Percentiles rank a stretch among this genome's conserved stretches.
Evolutionary conservation across 2,888 invertebrate species (phyloP).

Genomic region (Norana najaformis): DNA sequence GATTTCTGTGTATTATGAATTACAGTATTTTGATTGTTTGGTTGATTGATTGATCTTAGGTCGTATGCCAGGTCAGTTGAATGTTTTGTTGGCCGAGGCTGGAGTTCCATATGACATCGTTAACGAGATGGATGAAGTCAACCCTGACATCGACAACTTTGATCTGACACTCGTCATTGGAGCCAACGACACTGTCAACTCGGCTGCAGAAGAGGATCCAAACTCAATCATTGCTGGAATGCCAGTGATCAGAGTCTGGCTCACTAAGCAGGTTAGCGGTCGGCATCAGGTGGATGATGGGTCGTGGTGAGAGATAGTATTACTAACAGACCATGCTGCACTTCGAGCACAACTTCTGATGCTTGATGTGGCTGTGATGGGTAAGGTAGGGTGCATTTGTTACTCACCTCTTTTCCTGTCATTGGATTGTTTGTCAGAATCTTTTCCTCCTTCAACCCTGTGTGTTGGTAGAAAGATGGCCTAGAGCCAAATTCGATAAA

Average conservation of each 20-base stretch:
- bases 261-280: slow-evolving; percentile 74
- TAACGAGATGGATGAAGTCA: slow-evolving; percentile 83
- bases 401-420: background rate
- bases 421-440: background rate
- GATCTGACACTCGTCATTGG: slow-evolving; percentile 84
- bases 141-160: slow-evolving; percentile 72
- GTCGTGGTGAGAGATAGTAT: background rate
- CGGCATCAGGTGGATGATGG: background rate
- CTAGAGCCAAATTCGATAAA: background rate
- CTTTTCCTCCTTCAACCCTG: background rate
- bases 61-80: slow-evolving; percentile 88
- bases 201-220: slow-evolving; percentile 86
- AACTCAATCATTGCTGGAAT: slow-evolving; percentile 89
- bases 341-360: background rate
- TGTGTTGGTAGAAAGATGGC: background rate
- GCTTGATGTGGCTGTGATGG: background rate
- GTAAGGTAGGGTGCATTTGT: background rate
- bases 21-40: background rate
- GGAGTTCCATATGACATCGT: slow-evolving; percentile 89
- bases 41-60: slow-evolving; percentile 64
- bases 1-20: too few relatives aligned
- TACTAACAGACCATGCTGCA: background rate
- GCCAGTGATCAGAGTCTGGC: slow-evolving; percentile 88
- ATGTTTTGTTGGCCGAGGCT: slow-evolving; percentile 87
- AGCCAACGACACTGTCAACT: slow-evolving; percentile 89